Evolutionary conservation across 2,888 invertebrate genomes (phyloP).

Genomic region (Apotomis capreana): DNA sequence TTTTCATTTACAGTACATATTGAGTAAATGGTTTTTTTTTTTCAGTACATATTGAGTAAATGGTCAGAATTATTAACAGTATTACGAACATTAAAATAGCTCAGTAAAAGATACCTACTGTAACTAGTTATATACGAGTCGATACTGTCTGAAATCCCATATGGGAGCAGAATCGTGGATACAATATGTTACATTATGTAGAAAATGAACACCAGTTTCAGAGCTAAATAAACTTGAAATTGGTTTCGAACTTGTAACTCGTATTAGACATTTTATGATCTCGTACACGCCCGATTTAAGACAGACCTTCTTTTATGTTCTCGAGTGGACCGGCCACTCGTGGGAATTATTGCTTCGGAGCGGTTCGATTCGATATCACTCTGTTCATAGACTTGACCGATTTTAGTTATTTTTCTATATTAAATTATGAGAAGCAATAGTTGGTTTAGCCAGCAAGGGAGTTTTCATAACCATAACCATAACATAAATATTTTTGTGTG

Average conservation of each 20-base stretch:
- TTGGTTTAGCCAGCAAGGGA: too few species aligned
- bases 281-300: conserved; percentile 33
- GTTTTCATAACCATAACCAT: too few species aligned
- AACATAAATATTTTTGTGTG: too few species aligned
- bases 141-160: neutral
- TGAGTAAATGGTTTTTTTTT: too few species aligned
- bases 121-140: too few species aligned
- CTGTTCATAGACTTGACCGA: conserved; percentile 4
- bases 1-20: too few species aligned
- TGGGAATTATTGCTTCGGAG: conserved; percentile 36
- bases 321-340: conserved; percentile 26
- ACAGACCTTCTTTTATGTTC: conserved; percentile 38
- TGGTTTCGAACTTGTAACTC: conserved; percentile 29
- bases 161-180: neutral
- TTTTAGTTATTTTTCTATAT: neutral
- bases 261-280: conserved; percentile 40
- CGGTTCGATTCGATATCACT: conserved; percentile 17
- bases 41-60: too few species aligned
- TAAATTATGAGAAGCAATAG: too few species aligned
- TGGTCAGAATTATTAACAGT: too few species aligned
- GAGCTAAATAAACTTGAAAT: conserved; percentile 36
- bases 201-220: conserved; percentile 28
- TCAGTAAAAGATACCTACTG: too few species aligned
- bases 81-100: too few species aligned
- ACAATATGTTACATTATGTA: conserved; percentile 13